Evolutionary conservation across 1,140 invertebrate genomes (phyloP).

Genomic region (Drosophila leontia): DNA sequence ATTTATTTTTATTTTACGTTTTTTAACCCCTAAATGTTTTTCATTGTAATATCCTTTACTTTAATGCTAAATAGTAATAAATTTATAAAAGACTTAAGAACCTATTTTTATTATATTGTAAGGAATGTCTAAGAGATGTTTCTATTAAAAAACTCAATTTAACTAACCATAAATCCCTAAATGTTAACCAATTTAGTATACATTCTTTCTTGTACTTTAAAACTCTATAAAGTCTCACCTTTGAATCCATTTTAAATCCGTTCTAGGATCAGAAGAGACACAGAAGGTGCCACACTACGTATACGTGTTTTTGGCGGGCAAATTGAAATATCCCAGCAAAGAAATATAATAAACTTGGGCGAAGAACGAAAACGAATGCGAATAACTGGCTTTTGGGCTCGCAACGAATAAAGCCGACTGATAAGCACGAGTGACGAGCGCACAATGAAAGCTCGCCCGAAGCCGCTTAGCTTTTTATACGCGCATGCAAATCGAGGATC

Average conservation of each 20-base stretch:
- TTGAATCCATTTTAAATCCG: slow-evolving; percentile 29
- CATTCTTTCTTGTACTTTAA: background rate
- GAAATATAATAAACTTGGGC: slow-evolving; percentile 1
- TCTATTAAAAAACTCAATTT: too few species aligned
- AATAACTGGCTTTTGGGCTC: slow-evolving; percentile 26
- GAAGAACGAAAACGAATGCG: slow-evolving; percentile 7
- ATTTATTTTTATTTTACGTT: background rate
- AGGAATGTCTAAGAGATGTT: too few species aligned
- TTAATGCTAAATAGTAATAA: too few species aligned
- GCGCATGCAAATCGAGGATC: slow-evolving; percentile 54
- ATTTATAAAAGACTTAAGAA: too few species aligned
- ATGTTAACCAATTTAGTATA: too few species aligned
- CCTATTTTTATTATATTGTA: too few species aligned
- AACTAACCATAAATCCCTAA: background rate
- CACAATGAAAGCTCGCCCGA: slow-evolving; percentile 60
- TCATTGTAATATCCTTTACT: too few species aligned
- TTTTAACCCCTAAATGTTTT: too few species aligned
- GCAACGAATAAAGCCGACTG: slow-evolving; percentile 47
- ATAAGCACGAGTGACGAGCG: slow-evolving; percentile 57
- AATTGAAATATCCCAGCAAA: slow-evolving; percentile 15
- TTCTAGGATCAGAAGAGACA: slow-evolving; percentile 6
- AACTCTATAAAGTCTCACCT: slow-evolving; percentile 23
- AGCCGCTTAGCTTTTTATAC: slow-evolving; percentile 70
- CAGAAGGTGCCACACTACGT: slow-evolving; percentile 44
- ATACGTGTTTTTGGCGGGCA: slow-evolving; percentile 68